Evolutionary conservation across 2,113 vertebrate genomes (phyloP).

Genomic region (Fregetta grallaria): DNA sequence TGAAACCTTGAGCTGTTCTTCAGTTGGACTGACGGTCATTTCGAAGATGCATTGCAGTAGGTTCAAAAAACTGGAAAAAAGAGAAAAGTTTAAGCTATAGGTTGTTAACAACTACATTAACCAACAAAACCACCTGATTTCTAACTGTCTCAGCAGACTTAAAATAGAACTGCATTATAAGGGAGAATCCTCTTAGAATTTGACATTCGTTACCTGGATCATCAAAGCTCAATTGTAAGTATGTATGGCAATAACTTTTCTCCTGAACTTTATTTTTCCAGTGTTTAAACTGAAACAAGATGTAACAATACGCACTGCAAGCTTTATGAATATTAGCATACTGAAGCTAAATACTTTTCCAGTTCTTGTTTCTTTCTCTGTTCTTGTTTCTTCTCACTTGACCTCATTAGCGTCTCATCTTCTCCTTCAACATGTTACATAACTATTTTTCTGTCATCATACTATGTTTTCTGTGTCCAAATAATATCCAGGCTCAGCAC

Average conservation of each 20-base stretch:
- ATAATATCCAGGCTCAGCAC: not conserved
- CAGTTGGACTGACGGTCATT: slow-evolving; percentile 39
- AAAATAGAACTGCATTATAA: not conserved
- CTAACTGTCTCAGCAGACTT: not conserved
- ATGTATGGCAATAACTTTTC: not conserved
- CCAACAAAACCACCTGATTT: not conserved
- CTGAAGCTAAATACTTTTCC: not conserved
- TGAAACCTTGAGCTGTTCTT: not conserved
- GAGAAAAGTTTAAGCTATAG: not conserved
- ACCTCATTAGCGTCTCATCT: not conserved
- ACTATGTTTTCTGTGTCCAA: not conserved
- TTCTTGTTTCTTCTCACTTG: not conserved
- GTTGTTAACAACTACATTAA: not conserved
- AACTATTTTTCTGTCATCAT: not conserved
- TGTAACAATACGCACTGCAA: not conserved
- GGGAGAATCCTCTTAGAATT: not conserved
- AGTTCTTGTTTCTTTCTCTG: not conserved
- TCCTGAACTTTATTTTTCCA: not conserved
- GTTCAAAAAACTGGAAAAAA: slow-evolving; percentile 65
- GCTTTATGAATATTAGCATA: not conserved
- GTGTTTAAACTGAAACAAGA: not conserved
- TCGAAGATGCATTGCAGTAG: slow-evolving; percentile 63
- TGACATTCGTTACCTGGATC: not conserved
- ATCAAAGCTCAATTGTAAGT: not conserved
- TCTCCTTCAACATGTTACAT: not conserved